phyloP scores from a whole-genome alignment of 2,888 invertebrate species.

The Apamea crenata region DNA sequence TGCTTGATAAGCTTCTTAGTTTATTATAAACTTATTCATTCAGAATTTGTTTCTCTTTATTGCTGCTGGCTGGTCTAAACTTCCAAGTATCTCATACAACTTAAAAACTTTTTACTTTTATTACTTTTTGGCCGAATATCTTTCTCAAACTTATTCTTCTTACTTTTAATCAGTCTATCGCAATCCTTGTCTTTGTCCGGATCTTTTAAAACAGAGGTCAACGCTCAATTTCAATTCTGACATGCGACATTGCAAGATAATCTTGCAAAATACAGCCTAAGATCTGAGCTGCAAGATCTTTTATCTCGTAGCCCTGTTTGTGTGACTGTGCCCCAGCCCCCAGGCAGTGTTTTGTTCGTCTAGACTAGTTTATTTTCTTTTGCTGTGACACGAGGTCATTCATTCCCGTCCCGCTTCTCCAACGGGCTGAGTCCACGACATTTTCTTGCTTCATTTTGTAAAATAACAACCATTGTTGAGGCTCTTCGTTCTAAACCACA shows the following conservation, averaged over 20 bases:
- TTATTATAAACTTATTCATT: slow-evolving; percentile 47
- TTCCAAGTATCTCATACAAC: slow-evolving; percentile 14
- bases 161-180: slow-evolving; percentile 5
- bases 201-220: slow-evolving; percentile 17
- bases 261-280: slow-evolving; percentile 5
- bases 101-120: slow-evolving; percentile 26
- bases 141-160: slow-evolving; percentile 5
- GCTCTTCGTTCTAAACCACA: slow-evolving; percentile 8
- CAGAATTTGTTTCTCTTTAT: slow-evolving; percentile 32
- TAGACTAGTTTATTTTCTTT: slow-evolving; percentile 62
- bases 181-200: not conserved
- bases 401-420: slow-evolving; percentile 57
- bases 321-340: slow-evolving; percentile 19
- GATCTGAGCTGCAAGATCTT: slow-evolving; percentile 20
- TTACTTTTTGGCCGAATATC: not conserved
- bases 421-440: slow-evolving; percentile 12
- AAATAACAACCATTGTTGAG: slow-evolving; percentile 9
- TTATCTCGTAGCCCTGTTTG: slow-evolving; percentile 11
- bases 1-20: slow-evolving; percentile 41
- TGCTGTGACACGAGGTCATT: slow-evolving; percentile 69
- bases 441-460: slow-evolving; percentile 33
- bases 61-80: slow-evolving; percentile 11
- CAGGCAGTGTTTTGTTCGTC: slow-evolving; percentile 55
- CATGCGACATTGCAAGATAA: not conserved
- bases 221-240: not conserved